Evolutionary conservation across 2,113 vertebrate genomes (phyloP), one percentile per base, ranked within the genome.

Genomic region (Erythrocercus mccallii): DNA sequence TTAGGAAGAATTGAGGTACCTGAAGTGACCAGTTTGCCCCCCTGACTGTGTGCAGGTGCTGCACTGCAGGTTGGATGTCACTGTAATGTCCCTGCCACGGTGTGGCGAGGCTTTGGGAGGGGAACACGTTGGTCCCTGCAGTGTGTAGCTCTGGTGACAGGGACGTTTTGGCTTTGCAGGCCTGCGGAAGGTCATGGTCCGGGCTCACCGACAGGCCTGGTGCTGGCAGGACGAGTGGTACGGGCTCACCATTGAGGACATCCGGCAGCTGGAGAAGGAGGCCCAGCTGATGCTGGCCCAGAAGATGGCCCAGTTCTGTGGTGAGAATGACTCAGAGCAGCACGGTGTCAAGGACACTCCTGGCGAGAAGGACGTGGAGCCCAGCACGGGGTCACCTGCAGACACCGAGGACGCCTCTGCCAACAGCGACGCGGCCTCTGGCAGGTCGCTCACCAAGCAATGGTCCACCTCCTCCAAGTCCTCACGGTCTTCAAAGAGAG

Each of bases 221-320:
- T 99, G 99, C 97, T 99, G 99, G 99, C 99, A 99, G 97, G 99
- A 99, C 1, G 99, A 99, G 58, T 99, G 99, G 99, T 99, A 98
- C 0, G 99, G 99, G 65, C 98, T 99, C 89, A 99, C 98, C 95
- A 99, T 99, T 10, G 99, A 99, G 94, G 98, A 99, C 95, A 99
- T 99, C 97, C 97, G 99, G 81, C 98, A 98, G 95, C 98, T 99
- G 95, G 99, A 99, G 97, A 99, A 99, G 95, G 99, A 99, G 96
- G 99, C 99, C 1, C 99, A 99, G 97, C 85, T 99, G 91, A 98
- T 99, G 96, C 96, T 99, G 90, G 99, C 99, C 48, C 98, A 97
- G 35, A 99, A 99, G 97, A 99, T 99, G 99, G 99, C 99, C 73
- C 98, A 99, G 97, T 99, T 98, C 97, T 98, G 98, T 24, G 96